Base-by-base conservation (phyloP, 2,113 vertebrate genomes). In the Percina caprodes region DNA sequence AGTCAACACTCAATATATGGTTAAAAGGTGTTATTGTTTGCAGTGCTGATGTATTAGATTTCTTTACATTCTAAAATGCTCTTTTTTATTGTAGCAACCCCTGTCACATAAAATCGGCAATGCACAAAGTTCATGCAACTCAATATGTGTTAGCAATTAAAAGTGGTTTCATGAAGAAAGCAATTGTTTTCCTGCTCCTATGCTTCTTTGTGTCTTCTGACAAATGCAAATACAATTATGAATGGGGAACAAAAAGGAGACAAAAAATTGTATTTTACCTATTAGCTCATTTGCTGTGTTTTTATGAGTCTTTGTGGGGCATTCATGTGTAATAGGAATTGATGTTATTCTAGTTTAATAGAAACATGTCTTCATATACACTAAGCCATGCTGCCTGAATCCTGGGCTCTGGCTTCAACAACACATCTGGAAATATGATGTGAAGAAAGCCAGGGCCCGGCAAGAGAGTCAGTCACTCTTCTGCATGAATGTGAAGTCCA, bases 401-500 rank as follows among this genome's bases (percentile, higher is more conserved):
- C 39, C 46, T 49, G 61, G 61, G 67, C 33, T 80, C 63, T 78
- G 52, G 59, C 69, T 67, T 85, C 62, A 39, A 83, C 80, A 71
- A 73, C 68, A 59, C 70, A 83, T 86, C 75, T 51, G 62, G 73
- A 86, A 82, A 70, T 52, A 63, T 65, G 75, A 84, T 68, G 82
- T 66, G 45, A 80, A 74, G 67, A 80, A 48, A 77, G 24, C 26
- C 2, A 13, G 59, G 45, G 42, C 52, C 74, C 18, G 9, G 45
- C 42, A 35, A 84, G 58, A 68, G 54, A 73, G 75, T 39, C 81
- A 74, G 72, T 87, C 85, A 76, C 77, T 83, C 75, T 74, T 73
- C 75, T 77, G 39, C 45, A 46, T 82, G 59, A 73, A 73, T 71
- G 51, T 84, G 60, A 68, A 92, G 88, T 90, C 89, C 86, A 82